These are phyloP conservation scores for Psettodes erumei DNA, from an alignment of 2,113 vertebrate species.

Conservation along the genomic window DNA sequence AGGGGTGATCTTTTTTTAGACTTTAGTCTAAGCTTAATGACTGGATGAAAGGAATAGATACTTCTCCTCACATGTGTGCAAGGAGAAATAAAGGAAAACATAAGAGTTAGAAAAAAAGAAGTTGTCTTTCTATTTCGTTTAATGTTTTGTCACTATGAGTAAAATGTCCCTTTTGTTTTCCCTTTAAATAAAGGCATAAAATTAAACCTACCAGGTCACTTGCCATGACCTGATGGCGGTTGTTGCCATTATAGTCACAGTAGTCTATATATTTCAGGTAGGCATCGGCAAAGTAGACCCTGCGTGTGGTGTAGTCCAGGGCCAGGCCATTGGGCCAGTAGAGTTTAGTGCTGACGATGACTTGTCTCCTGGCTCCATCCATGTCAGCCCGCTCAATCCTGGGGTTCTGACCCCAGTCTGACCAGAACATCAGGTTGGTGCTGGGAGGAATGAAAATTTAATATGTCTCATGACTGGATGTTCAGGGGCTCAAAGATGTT, in stretches of 20 bases:
- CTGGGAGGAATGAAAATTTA: constrained; percentile 42
- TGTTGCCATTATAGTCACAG: constrained; percentile 80
- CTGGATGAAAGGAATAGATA: too few species aligned
- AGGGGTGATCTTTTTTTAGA: not conserved
- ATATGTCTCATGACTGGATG: not conserved
- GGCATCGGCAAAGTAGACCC: constrained; percentile 82
- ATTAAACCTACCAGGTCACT: constrained; percentile 77
- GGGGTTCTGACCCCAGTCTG: constrained; percentile 84
- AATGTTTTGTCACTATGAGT: not conserved
- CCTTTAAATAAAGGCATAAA: not conserved
- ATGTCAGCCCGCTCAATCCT: constrained; percentile 79
- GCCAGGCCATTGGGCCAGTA: constrained; percentile 83
- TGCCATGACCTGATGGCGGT: constrained; percentile 81
- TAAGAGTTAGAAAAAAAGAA: too few species aligned
- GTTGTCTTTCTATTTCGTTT: too few species aligned
- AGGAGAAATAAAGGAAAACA: too few species aligned
- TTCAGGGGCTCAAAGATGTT: not conserved
- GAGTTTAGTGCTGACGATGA: constrained; percentile 78
- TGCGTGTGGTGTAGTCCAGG: constrained; percentile 80
- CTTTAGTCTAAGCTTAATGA: not conserved
- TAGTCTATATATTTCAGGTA: constrained; percentile 84
- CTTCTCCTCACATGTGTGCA: too few species aligned
- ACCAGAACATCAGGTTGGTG: constrained; percentile 82
- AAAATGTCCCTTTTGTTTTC: not conserved
- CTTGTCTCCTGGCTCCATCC: constrained; percentile 74